Percentiles rank a stretch among this genome's conserved stretches.
These are phyloP conservation scores for Athalia circularis DNA, from an alignment of 2,888 invertebrate genomes.

Conservation along the genomic window DNA sequence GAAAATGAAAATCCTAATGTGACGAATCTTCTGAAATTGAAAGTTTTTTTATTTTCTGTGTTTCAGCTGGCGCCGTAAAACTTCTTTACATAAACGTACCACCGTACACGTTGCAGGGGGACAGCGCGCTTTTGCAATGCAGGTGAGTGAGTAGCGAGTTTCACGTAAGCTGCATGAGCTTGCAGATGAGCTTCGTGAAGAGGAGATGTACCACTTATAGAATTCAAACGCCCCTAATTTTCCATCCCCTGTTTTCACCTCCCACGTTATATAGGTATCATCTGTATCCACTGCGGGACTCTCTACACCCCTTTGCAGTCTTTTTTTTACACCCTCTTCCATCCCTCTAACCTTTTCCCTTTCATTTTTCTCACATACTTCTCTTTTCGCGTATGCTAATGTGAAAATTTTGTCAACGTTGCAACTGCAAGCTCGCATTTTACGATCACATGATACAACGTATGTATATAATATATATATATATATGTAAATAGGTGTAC, in stretches of 20 bases:
- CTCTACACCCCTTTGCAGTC: too few relatives aligned
- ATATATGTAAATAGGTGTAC: too few relatives aligned
- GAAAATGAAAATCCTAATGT: too few relatives aligned
- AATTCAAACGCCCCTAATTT: constrained; percentile 27
- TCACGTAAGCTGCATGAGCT: constrained; percentile 1
- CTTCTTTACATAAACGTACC: constrained; percentile 73
- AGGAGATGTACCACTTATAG: constrained; percentile 13
- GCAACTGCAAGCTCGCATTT: background rate
- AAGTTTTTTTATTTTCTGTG: constrained; percentile 57
- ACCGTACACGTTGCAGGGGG: constrained; percentile 71
- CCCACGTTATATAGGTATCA: too few relatives aligned
- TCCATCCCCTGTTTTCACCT: background rate
- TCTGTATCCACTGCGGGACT: too few relatives aligned
- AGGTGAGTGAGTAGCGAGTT: constrained; percentile 63
- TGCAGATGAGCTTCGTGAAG: background rate
- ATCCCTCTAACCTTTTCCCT: too few relatives aligned
- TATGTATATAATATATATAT: background rate
- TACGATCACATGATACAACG: background rate
- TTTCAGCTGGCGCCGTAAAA: constrained; percentile 72
- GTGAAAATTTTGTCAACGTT: constrained; percentile 16
- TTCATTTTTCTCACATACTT: background rate
- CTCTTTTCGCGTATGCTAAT: background rate
- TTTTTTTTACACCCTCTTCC: too few relatives aligned
- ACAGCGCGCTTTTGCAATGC: constrained; percentile 74
- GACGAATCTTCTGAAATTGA: too few relatives aligned